Conservation (phyloP, 2,113 vertebrate genomes). For the Ammodytes marinus region DNA sequence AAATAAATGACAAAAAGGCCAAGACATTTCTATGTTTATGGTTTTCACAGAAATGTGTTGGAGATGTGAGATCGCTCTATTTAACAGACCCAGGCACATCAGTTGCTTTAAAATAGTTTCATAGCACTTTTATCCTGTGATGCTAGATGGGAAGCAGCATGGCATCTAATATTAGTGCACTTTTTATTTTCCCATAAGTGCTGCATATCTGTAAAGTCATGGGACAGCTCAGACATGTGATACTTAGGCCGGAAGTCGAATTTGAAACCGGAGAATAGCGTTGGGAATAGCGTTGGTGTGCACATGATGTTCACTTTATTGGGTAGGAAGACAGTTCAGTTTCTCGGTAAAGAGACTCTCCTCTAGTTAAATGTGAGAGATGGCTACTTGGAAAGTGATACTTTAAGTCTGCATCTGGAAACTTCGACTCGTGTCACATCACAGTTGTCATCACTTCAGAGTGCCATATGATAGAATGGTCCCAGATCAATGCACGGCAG, state of each 20-base stretch:
- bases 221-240: slow-evolving; percentile 27
- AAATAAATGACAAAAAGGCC: slow-evolving; percentile 9
- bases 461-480: slow-evolving; percentile 29
- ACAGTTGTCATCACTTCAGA: slow-evolving; percentile 56
- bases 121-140: slow-evolving; percentile 24
- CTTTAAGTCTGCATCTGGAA: slow-evolving; percentile 32
- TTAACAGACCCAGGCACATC: not conserved
- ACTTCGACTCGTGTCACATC: slow-evolving; percentile 45
- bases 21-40: slow-evolving; percentile 2
- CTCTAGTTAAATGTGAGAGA: slow-evolving; percentile 50
- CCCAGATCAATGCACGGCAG: slow-evolving; percentile 45
- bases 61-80: not conserved
- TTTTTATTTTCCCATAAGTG: slow-evolving; percentile 13
- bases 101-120: slow-evolving; percentile 13
- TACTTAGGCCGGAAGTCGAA: slow-evolving; percentile 28
- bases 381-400: slow-evolving; percentile 53
- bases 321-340: slow-evolving; percentile 13
- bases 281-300: slow-evolving; percentile 45
- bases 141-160: slow-evolving; percentile 8
- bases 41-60: slow-evolving; percentile 7
- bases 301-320: slow-evolving; percentile 45
- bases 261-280: slow-evolving; percentile 59
- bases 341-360: slow-evolving; percentile 35
- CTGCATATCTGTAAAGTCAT: slow-evolving; percentile 17
- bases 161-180: not conserved